Base-by-base conservation (phyloP, 92 coral and sea anemone genomes). In the Heliopora coerulea region DNA sequence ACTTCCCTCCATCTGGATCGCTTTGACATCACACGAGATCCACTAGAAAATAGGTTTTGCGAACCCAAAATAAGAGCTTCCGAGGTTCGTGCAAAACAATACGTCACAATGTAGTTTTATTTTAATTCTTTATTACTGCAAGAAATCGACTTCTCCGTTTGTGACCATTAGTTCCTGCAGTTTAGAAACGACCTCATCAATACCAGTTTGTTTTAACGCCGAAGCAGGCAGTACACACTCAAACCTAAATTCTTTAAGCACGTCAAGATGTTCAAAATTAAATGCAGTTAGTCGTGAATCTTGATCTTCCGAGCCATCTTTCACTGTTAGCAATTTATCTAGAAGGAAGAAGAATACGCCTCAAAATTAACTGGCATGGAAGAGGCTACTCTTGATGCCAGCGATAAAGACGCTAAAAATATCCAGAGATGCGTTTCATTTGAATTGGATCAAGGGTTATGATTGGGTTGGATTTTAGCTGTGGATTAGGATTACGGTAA, bases 131-230 rank as follows among this genome's bases (percentile, higher is more conserved):
- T 46, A 15, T 46, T 46, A 46, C n/a, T 46, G 52, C 52, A 46
- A 46, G n/a, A 6, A 46, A 46, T 3, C 14, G 15, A 46, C 15
- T n/a, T 15, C 14, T n/a, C 15, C 52, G n/a, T 46, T 46, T 46
- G 2, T 46, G 15, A n/a, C 15, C n/a, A 46, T 46, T 8, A 46
- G 49, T 63, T 63, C 70, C 11, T 18, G 70, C 50, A 39, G 25
- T 40, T 26, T 30, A 59, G 65, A 59, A 30, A 26, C 39, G 15
- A 63, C 2, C 21, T 67, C 8, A 8, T 67, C 74, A 67, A 67
- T 44, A 24, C 74, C 74, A 67, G 59, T 49, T 17, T 67, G 56
- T 29, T 67, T 67, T 24, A 67, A 42, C 19, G 74, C 74, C 25
- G 74, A 67, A 13, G 54, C 37, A 3, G 74, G 40, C n/a, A 67